Base-by-base conservation (phyloP, 1,140 invertebrate genomes). In the Drosophila funebris region DNA sequence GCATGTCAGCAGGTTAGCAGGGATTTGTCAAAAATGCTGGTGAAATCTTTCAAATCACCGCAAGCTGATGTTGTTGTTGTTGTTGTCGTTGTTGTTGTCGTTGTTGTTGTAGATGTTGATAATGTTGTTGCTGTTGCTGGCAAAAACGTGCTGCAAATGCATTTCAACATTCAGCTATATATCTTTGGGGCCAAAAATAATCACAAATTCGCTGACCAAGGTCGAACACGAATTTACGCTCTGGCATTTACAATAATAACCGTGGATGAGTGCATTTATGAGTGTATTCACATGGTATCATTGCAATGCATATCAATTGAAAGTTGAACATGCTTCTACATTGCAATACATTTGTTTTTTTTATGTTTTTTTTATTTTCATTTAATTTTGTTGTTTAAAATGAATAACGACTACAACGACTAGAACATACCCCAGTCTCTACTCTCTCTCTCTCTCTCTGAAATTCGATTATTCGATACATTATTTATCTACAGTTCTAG, bases 1-100 rank as follows among this genome's bases (percentile, higher is more conserved):
- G 52, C 82, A 84, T 81, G 82, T 85, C 81, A 87, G 77, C 81
- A 54, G 82, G 81, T 87, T 87, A 85, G 81, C 81, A 85, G 81
- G 82, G 82, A 85, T 85, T 87, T 85, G 69, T 73, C 70, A 64
- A 73, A 64, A 68, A 57, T 33, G 56, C 46, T 63, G 81, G 73
- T 64, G 77, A 81, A 85, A 85, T 84, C 69, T 77, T 27, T 41
- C 33, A 56, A 50, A 46, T 52, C 33, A 36, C 66, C 31, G 36
- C 37, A 27, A 39, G 52, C 39, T 39, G 36, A 16, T 4, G 33
- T 39, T 27, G n/a, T 22, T 22, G 14, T 20, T 13, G 27, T 1
- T 8, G 31, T 31, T 41, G 22, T 41, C 52, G 53, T 18, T 33
- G 41, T 13, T 16, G 33, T 20, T 31, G 33, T 2, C 8, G 33